phyloP scores from a whole-genome alignment of 2,797 vertebrate species.

The Ispidina picta region DNA sequence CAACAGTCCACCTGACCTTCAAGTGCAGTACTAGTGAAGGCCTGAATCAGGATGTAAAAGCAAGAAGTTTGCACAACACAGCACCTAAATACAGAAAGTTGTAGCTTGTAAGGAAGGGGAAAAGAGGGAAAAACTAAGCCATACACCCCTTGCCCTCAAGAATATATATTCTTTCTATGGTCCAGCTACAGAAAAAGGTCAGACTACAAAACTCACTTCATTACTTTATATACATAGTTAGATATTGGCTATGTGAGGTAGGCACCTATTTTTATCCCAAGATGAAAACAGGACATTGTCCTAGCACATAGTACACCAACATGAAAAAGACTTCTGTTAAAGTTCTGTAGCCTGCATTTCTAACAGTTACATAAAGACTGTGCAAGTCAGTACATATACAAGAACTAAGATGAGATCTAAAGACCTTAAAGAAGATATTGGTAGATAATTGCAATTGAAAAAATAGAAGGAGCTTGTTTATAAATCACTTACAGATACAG shows the following conservation, averaged over 20 bases:
- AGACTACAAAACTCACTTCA: background rate
- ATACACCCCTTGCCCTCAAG: accelerated
- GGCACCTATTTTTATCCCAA: background rate
- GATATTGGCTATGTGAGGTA: background rate
- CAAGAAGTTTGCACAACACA: background rate
- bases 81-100: background rate
- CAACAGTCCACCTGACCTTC: background rate
- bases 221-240: background rate
- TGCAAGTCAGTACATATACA: background rate
- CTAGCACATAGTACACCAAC: accelerated
- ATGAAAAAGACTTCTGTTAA: background rate
- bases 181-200: background rate
- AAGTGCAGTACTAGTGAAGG: background rate
- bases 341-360: background rate
- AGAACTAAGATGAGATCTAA: background rate
- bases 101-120: background rate
- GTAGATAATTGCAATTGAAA: background rate
- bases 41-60: background rate
- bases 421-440: background rate
- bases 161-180: background rate
- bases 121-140: background rate
- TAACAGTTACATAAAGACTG: background rate
- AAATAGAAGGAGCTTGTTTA: background rate
- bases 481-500: background rate
- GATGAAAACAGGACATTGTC: background rate